Base-by-base conservation (phyloP, 2,797 vertebrate genomes). In the Peromyscus nudipes region DNA sequence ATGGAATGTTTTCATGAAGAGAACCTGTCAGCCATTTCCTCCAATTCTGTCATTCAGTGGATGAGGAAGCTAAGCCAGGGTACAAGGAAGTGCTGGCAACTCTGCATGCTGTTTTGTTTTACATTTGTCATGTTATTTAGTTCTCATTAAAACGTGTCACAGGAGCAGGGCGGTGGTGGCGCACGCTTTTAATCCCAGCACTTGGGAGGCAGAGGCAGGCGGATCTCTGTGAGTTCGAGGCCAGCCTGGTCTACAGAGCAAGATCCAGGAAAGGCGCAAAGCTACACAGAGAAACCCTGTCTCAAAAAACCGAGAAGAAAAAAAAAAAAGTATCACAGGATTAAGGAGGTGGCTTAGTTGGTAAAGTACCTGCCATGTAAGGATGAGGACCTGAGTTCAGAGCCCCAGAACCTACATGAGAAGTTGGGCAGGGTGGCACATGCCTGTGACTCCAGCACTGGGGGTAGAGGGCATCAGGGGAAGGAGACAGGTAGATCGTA, bases 1-100 rank as follows among this genome's bases (percentile, higher is more conserved):
- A 75, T 37, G 40, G 19, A 86, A 89, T 52, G 25, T 84, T 96
- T 96, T 65, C 75, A 91, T n/a, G 12, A 60, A 90, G 55, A 43
- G 55, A 57, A 71, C 75, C 52, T 94, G 91, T 60, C 4, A 1
- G 94, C 34, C 29, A 91, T 64, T 83, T 75, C 31, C 73, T 96
- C 79, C 31, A 93, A 79, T 6, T 77, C 69, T 46, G 21, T 89
- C 89, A 52, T 81, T 67, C 14, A 40, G 64, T 17, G 84, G 64
- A 69, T 43, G 31, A 94, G 46, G 12, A 96, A 95, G 88, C 6
- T 6, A 37, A 92, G 77, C 60, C 9, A 55, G 43, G 62, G 14
- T 27, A 75, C 2, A 0, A 7, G 10, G 31, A 34, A 52, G n/a
- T 12, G 16, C 40, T 21, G 10, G 77, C 25, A 55, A 55, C 71